These are phyloP conservation scores for Drosophila percnosoma DNA, from an alignment of 2,888 invertebrate genomes.

Conservation along the genomic window DNA sequence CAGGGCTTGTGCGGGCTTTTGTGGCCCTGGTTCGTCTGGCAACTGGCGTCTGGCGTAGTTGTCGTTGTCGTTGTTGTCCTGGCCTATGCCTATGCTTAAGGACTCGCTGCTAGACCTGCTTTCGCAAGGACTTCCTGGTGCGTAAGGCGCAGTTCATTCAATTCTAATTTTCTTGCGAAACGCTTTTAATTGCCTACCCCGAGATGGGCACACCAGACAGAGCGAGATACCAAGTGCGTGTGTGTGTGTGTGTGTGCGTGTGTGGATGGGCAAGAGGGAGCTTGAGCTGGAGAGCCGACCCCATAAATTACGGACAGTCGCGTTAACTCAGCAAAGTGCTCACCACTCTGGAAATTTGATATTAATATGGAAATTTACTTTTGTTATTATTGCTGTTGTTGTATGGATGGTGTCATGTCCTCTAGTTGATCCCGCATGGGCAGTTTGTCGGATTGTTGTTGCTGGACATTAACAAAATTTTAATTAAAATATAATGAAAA, in stretches of 20 bases:
- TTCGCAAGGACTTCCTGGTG: constrained; percentile 75
- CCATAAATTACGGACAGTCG: constrained; percentile 69
- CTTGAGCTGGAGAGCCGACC: constrained; percentile 28
- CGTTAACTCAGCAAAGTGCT: constrained; percentile 52
- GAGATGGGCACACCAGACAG: constrained; percentile 14
- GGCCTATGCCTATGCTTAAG: constrained; percentile 57
- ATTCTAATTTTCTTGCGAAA: constrained; percentile 75
- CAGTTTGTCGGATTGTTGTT: constrained; percentile 19
- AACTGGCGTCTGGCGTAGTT: constrained; percentile 25
- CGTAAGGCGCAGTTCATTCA: constrained; percentile 79
- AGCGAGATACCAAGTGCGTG: neutral
- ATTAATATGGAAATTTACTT: constrained; percentile 67
- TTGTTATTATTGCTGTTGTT: constrained; percentile 41
- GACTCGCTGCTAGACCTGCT: constrained; percentile 60
- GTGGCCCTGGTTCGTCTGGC: constrained; percentile 29
- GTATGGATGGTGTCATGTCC: constrained; percentile 36
- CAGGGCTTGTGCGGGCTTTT: constrained; percentile 51
- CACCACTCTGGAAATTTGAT: constrained; percentile 64
- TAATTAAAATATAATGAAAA: constrained; percentile 71
- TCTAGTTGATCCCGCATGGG: constrained; percentile 31
- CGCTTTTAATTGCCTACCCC: constrained; percentile 71
- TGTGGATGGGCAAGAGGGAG: neutral
- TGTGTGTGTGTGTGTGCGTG: neutral
- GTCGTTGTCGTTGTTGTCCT: constrained; percentile 21
- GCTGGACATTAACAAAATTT: constrained; percentile 50